Evolutionary conservation across 2,113 vertebrate species (phyloP).

Genomic region (Tragelaphus imberbis): DNA sequence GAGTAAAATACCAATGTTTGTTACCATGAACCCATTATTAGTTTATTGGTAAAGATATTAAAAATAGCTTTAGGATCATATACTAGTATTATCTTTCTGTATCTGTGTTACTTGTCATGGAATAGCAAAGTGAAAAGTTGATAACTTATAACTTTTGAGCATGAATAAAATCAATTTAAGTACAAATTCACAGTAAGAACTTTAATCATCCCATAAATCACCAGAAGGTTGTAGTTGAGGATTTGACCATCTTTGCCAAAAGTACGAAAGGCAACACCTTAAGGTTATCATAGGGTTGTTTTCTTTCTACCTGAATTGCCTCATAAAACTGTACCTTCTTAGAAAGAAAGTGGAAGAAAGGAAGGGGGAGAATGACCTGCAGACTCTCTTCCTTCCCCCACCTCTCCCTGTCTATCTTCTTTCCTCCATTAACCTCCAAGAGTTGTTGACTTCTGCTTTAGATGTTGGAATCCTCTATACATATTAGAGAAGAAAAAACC

Average conservation of each 20-base stretch:
- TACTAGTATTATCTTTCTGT: neutral
- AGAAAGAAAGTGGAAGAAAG: neutral
- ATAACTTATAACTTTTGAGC: neutral
- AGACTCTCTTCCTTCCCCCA: neutral
- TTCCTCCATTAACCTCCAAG: neutral
- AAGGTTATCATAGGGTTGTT: neutral
- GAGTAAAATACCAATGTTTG: neutral
- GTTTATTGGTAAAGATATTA: neutral
- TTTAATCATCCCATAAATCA: neutral
- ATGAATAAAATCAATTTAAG: neutral
- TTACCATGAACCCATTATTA: neutral
- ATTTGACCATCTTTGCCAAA: neutral
- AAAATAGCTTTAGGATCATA: neutral
- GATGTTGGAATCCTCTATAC: neutral
- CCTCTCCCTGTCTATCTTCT: neutral
- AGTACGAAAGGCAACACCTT: neutral
- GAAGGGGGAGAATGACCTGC: neutral
- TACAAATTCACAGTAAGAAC: neutral
- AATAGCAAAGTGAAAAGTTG: constrained; percentile 14
- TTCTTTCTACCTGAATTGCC: neutral
- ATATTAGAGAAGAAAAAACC: neutral
- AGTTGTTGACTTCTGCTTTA: neutral
- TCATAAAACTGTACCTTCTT: neutral
- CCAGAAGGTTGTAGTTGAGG: neutral
- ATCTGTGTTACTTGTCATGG: neutral